phyloP scores from a whole-genome alignment of 2,797 vertebrate species.

The Propithecus deckenii region DNA sequence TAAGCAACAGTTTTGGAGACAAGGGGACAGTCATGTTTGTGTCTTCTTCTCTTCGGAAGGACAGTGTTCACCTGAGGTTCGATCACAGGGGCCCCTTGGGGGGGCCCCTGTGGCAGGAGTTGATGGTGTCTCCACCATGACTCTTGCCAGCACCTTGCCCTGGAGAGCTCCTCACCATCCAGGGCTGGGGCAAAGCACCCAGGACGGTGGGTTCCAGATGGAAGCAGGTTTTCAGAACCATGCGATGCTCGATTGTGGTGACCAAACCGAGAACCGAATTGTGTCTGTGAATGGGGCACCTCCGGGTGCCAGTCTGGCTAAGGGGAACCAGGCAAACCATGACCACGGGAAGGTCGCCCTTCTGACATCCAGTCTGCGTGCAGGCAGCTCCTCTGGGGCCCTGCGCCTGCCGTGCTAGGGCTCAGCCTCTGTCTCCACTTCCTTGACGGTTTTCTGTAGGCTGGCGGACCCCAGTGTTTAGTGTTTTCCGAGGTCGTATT shows the following conservation, averaged over 20 bases:
- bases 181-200: not conserved
- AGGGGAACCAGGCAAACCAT: not conserved
- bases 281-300: not conserved
- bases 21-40: not conserved
- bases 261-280: not conserved
- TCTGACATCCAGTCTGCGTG: not conserved
- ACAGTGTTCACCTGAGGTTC: not conserved
- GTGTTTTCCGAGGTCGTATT: not conserved
- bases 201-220: not conserved
- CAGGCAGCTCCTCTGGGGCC: not conserved
- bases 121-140: not conserved
- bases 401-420: fast-evolving
- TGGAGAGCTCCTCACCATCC: not conserved
- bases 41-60: not conserved
- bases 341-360: not conserved
- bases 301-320: fast-evolving
- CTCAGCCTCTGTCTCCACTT: not conserved
- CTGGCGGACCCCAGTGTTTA: not conserved
- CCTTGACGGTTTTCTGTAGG: not conserved
- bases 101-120: not conserved
- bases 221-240: not conserved
- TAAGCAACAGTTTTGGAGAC: not conserved
- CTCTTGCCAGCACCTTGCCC: not conserved
- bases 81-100: not conserved
- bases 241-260: not conserved